Percentiles rank a stretch among this genome's conserved stretches.
Conservation (phyloP, 2,888 invertebrate genomes). For the Augiades crinisus region DNA sequence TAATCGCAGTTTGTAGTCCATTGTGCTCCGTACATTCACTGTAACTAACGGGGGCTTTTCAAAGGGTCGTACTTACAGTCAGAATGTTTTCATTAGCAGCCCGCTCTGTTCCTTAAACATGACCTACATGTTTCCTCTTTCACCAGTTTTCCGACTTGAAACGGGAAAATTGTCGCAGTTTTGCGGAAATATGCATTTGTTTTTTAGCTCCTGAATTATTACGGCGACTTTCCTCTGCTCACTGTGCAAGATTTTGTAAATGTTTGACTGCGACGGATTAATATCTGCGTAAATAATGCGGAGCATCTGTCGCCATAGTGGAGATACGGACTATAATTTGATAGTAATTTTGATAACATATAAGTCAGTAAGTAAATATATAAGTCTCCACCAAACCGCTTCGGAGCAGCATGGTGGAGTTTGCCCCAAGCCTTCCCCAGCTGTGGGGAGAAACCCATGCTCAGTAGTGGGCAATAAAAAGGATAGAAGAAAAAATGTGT, state of each 20-base stretch:
- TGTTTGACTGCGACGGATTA: slow-evolving; percentile 16
- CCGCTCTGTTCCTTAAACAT: slow-evolving; percentile 31
- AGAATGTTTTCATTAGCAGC: slow-evolving; percentile 36
- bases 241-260: slow-evolving; percentile 17
- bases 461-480: too few relatives aligned
- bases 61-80: slow-evolving; percentile 33
- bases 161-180: slow-evolving; percentile 5
- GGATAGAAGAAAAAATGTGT: too few relatives aligned
- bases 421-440: too few relatives aligned
- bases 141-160: slow-evolving; percentile 5
- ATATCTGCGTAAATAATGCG: too few relatives aligned
- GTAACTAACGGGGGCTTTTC: slow-evolving; percentile 38
- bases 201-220: neutral
- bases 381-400: too few relatives aligned
- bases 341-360: too few relatives aligned
- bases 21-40: slow-evolving; percentile 37
- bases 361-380: too few relatives aligned
- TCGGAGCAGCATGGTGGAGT: too few relatives aligned
- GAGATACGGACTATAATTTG: too few relatives aligned
- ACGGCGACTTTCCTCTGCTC: too few relatives aligned
- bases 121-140: slow-evolving; percentile 18
- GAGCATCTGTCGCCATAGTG: too few relatives aligned
- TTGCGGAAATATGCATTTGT: neutral
- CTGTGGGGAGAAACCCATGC: too few relatives aligned
- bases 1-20: slow-evolving; percentile 39